phyloP scores from a whole-genome alignment of 1,140 invertebrate species.

The Drosophila neocordata region DNA sequence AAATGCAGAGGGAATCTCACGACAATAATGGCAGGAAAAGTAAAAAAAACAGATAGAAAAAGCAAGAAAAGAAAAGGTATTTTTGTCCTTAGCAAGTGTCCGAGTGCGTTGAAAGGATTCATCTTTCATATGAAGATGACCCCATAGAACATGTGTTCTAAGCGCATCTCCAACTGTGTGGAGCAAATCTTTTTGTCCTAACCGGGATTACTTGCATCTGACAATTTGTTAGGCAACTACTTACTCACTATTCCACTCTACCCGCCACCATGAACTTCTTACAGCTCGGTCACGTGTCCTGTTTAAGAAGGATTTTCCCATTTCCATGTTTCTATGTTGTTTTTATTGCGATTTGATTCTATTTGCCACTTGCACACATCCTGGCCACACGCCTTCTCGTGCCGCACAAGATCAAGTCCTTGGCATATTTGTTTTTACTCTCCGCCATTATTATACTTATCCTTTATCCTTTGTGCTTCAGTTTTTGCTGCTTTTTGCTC shows the following conservation, averaged over 20 bases:
- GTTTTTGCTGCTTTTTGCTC: conserved; percentile 11
- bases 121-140: conserved; percentile 1
- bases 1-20: background rate
- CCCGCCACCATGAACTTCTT: conserved; percentile 6
- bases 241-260: background rate
- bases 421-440: conserved; percentile 66
- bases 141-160: background rate
- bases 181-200: conserved; percentile 53
- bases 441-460: conserved; percentile 64
- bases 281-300: conserved; percentile 63
- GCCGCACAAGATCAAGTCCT: conserved; percentile 45
- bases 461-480: conserved; percentile 21
- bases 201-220: conserved; percentile 61
- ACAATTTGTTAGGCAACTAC: conserved; percentile 61
- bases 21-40: conserved; percentile 1
- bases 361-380: conserved; percentile 52
- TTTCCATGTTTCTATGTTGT: conserved; percentile 49
- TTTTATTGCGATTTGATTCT: conserved; percentile 79
- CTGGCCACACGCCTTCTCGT: conserved; percentile 13
- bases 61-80: background rate
- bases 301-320: conserved; percentile 71
- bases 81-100: conserved; percentile 4
- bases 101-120: conserved; percentile 4
- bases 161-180: conserved; percentile 18
- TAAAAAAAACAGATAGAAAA: background rate